phyloP scores from a whole-genome alignment of 2,888 invertebrate genomes.

The Erynnis tages region DNA sequence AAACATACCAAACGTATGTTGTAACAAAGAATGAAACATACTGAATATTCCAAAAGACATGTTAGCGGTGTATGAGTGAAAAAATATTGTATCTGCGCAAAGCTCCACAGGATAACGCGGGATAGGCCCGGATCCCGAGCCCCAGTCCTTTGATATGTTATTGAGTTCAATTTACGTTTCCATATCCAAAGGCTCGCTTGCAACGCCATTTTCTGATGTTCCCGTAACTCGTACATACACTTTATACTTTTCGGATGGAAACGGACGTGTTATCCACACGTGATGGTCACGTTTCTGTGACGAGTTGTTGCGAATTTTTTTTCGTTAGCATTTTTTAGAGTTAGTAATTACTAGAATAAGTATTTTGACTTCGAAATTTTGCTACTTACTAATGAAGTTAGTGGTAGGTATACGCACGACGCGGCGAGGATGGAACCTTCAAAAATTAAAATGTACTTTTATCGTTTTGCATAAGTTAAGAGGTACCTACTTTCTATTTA shows the following conservation, averaged over 20 bases:
- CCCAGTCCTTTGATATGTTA: constrained; percentile 67
- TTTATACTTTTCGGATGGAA: constrained; percentile 1
- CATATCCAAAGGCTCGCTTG: constrained; percentile 45
- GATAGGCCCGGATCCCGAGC: constrained; percentile 45
- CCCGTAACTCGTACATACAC: constrained; percentile 22
- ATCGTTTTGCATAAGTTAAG: too few species aligned
- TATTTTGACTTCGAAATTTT: too few species aligned
- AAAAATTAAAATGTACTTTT: too few species aligned
- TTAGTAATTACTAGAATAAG: too few species aligned
- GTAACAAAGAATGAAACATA: constrained; percentile 27
- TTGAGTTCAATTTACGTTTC: constrained; percentile 66
- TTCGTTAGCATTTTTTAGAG: too few species aligned
- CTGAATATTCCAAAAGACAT: constrained; percentile 35
- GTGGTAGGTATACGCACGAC: too few species aligned
- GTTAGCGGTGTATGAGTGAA: constrained; percentile 29
- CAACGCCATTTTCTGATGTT: constrained; percentile 26
- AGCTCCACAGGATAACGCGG: constrained; percentile 51
- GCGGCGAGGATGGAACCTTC: too few species aligned
- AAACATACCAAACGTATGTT: background rate
- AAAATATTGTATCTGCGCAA: constrained; percentile 48
- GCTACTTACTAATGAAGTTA: too few species aligned
- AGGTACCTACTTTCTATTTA: too few species aligned
- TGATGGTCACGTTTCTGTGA: too few species aligned
- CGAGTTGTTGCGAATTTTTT: too few species aligned
- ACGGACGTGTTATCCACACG: constrained; percentile 4